Evolutionary conservation across 2,888 invertebrate species (phyloP), one percentile per base, ranked within the genome.

Genomic region (Branchellion lobata): DNA sequence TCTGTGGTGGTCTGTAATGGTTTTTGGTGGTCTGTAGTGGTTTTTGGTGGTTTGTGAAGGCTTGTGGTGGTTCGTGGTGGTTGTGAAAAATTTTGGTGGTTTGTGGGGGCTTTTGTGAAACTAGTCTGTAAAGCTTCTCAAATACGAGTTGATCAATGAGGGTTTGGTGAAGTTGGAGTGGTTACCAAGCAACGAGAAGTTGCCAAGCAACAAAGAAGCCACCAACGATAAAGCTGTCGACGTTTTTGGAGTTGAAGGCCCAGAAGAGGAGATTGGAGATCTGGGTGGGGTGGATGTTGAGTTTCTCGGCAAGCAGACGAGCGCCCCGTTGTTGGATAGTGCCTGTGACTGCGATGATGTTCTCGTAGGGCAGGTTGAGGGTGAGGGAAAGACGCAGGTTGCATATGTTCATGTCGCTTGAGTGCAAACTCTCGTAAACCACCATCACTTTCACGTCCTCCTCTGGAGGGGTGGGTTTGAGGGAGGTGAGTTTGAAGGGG

Each of bases 361-460:
- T 61, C n/a, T 77, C 65, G 61, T 61, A 57, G 36, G 77, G 65
- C n/a, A 77, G 27, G 27, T 36, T 21, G 14, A 21, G 40, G 14
- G 77, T 61, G 27, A 77, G 34, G n/a, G 61, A 11, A 18, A 77
- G n/a, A 14, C 77, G 29, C 27, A 77, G n/a, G 27, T 77, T 77
- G 65, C 61, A 61, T 11, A 77, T 8, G 65, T 77, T 77, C 61
- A 77, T 57, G 36, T 77, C 77, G 29, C 29, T 53, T 5, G 31
- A 31, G n/a, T 27, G 47, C 34, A 65, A 1, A 24, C 77, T 33
- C 24, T 77, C 57, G 65, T 31, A 77, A n/a, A 77, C 77, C 65
- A 77, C 65, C 77, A 77, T 1, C 34, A 77, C 65, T 65, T 77
- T 77, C n/a, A 77, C 57, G 14, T 77, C 77, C 8, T 77, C 77